Percentiles rank a stretch among this genome's conserved stretches.
Conservation (phyloP, 2,888 invertebrate species). For the Agrotis puta region DNA sequence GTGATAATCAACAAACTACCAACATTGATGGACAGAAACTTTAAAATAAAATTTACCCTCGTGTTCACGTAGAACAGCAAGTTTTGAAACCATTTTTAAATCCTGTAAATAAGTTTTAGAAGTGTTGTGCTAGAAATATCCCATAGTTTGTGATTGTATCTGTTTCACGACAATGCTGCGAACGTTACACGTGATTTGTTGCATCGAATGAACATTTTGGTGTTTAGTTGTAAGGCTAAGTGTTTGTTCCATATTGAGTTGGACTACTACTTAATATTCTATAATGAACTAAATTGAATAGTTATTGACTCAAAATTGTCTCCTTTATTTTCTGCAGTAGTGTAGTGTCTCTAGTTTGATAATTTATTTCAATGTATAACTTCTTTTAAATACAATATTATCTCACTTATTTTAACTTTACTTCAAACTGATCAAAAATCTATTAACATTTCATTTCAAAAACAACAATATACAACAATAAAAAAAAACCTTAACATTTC, state of each 20-base stretch:
- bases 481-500: too few relatives aligned
- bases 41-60: constrained; percentile 14
- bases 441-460: not conserved
- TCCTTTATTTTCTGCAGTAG: too few relatives aligned
- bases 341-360: too few relatives aligned
- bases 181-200: constrained; percentile 64
- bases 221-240: constrained; percentile 77
- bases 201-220: constrained; percentile 75
- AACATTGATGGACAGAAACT: constrained; percentile 7
- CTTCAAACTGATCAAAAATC: not conserved
- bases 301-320: too few relatives aligned
- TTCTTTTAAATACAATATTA: not conserved
- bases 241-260: constrained; percentile 71
- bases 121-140: constrained; percentile 39
- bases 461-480: too few relatives aligned
- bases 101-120: constrained; percentile 48
- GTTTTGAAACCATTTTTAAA: constrained; percentile 25
- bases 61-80: not conserved
- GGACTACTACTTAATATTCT: not conserved
- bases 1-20: not conserved
- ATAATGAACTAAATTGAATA: not conserved
- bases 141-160: constrained; percentile 37
- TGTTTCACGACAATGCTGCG: constrained; percentile 60
- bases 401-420: not conserved
- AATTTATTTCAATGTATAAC: too few relatives aligned